Conservation (phyloP, 2,888 invertebrate genomes). For the Sesia apiformis region DNA sequence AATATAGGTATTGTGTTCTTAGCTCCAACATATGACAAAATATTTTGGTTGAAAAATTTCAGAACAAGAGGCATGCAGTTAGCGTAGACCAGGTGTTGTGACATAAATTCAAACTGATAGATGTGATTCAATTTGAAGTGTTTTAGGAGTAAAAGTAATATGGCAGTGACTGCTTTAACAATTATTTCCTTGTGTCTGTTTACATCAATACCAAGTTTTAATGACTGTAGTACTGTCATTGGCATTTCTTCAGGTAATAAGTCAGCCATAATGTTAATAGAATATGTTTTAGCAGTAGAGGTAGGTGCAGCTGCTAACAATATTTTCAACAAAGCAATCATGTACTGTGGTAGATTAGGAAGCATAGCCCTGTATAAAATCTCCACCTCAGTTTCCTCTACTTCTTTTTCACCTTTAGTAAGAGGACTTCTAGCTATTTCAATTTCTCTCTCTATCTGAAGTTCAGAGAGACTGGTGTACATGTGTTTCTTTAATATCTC, state of each 20-base stretch:
- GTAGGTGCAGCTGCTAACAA: constrained; percentile 98
- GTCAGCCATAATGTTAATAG: constrained; percentile 98
- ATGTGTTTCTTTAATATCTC: constrained; percentile 93
- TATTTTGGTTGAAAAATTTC: constrained; percentile 99
- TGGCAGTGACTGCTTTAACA: constrained; percentile 95
- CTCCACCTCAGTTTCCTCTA: constrained; percentile 89
- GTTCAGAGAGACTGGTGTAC: constrained; percentile 93
- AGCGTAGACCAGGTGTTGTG: constrained; percentile 98
- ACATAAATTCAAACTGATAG: constrained; percentile 99
- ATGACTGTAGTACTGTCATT: constrained; percentile 94
- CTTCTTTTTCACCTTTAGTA: constrained; percentile 86
- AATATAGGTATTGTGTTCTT: constrained; percentile 94
- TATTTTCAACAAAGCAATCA: constrained; percentile 97
- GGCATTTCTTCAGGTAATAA: constrained; percentile 98
- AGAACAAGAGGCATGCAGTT: constrained; percentile 98
- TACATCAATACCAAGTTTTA: constrained; percentile 97
- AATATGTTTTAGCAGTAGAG: constrained; percentile 97
- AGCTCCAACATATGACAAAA: constrained; percentile 93
- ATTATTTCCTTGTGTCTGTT: constrained; percentile 99
- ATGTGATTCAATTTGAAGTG: constrained; percentile 98
- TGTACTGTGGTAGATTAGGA: constrained; percentile 96
- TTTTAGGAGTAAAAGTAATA: constrained; percentile 92
- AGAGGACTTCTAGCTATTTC: constrained; percentile 94
- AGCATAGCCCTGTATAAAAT: constrained; percentile 94
- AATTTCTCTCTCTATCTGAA: constrained; percentile 93